Conservation (phyloP, 1,140 invertebrate genomes). For the Drosophila tropicalis region DNA sequence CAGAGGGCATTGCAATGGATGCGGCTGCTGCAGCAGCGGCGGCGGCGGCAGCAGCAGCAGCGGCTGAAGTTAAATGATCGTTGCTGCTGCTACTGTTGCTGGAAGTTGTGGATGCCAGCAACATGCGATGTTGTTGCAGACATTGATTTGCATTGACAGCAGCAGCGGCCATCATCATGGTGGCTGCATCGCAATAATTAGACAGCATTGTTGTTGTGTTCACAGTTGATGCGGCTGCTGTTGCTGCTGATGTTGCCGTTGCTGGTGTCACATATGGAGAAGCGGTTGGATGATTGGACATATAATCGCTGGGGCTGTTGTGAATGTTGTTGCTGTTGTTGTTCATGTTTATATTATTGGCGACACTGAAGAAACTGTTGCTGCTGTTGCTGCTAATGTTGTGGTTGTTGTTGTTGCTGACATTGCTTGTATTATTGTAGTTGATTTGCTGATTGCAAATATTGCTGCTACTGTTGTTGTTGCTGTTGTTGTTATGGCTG, state of each 20-base stretch:
- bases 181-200: conserved; percentile 82
- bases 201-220: conserved; percentile 79
- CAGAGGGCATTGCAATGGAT: conserved; percentile 45
- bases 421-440: conserved; percentile 55
- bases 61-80: conserved; percentile 43
- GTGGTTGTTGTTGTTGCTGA: conserved; percentile 31
- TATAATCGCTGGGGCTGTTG: conserved; percentile 51
- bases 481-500: conserved; percentile 37
- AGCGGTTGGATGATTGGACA: conserved; percentile 47
- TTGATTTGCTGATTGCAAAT: conserved; percentile 79
- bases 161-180: conserved; percentile 82
- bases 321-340: conserved; percentile 19
- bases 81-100: conserved; percentile 28
- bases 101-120: conserved; percentile 55
- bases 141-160: conserved; percentile 83
- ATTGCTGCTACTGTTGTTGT: conserved; percentile 40
- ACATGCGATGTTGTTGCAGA: conserved; percentile 76
- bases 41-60: conserved; percentile 32
- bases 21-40: conserved; percentile 31
- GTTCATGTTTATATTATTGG: conserved; percentile 19
- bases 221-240: conserved; percentile 50
- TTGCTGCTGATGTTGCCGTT: conserved; percentile 34
- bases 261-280: conserved; percentile 64
- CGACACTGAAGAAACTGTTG: conserved; percentile 59
- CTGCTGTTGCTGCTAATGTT: conserved; percentile 33